A percentile compares a stretch with the other conserved stretches of the same genome.
Evolutionary conservation across 35 echinoderm and acorn worm species (phyloP).

Genomic region (Ophioderma brevispina): DNA sequence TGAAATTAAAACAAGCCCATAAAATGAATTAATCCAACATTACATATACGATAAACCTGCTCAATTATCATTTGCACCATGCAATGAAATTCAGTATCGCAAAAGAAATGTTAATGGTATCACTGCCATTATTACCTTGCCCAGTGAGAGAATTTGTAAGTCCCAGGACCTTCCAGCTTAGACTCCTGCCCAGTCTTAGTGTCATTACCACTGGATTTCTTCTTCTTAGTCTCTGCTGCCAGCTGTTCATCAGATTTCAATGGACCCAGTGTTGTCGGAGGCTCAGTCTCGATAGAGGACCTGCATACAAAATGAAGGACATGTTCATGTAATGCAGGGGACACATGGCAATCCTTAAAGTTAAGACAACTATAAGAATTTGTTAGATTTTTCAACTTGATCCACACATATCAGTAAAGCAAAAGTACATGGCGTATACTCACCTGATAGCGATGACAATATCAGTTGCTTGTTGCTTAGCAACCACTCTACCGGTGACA

Average conservation of each 20-base stretch:
- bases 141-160: conserved; percentile 65
- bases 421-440: neutral
- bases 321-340: no score
- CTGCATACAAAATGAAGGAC: neutral
- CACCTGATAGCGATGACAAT: conserved; percentile 72
- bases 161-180: conserved; percentile 8
- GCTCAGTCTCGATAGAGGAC: conserved; percentile 58
- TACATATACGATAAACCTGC: no score
- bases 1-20: no score
- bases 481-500: conserved; percentile 54
- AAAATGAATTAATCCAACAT: no score
- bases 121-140: conserved; percentile 71
- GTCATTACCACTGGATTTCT: conserved; percentile 3
- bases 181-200: conserved; percentile 22
- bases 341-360: neutral
- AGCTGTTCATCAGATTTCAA: conserved; percentile 52
- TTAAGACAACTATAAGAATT: neutral
- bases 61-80: no score
- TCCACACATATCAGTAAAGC: no score
- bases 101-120: no score
- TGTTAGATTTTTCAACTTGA: no score
- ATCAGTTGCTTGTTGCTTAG: conserved; percentile 68
- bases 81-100: no score
- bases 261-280: conserved; percentile 41
- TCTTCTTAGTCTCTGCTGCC: conserved; percentile 49